Evolutionary conservation across 1,140 invertebrate genomes (phyloP), one percentile per base, ranked within the genome.

Genomic region (Helicoverpa armigera): DNA sequence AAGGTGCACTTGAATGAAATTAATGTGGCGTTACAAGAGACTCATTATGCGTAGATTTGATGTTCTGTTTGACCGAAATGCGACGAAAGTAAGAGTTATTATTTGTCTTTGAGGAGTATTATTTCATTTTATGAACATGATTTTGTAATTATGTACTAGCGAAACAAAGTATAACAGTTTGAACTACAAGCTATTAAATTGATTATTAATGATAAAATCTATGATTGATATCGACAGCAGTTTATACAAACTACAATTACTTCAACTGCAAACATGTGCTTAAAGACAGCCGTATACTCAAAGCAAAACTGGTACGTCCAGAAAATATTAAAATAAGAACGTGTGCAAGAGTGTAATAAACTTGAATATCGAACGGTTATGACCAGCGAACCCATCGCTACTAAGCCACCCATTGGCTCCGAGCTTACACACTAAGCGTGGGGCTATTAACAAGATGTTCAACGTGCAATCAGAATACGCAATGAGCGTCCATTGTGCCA

Each of bases 1-100:
- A 84, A 76, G 72, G n/a, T 58, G 72, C 70, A 79, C 80, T 84
- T 63, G 31, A n/a, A 69, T 18, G 77, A 69, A 76, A 73, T 84
- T 79, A 82, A 84, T 75, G 81, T 80, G 12, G 53, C 67, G 73
- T 78, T 79, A 54, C 60, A 43, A 5, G 67, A 35, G 31, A 56
- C 48, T 50, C 29, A 70, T 78, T 60, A 79, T 72, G 75, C 72
- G 43, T 43, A 16, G 13, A 43, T 58, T 53, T 4, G 48, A 23
- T 73, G 35, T 80, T 56, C 35, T 51, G 60, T 63, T 63, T n/a
- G 50, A 29, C 54, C 70, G 58, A 58, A 58, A 35, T 23, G 12
- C 18, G 54, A 73, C 43, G 29, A 73, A 73, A 58, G 29, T 58
- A 43, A 58, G 29, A 73, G 35, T 43, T 43, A 43, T 43, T 43